Evolutionary conservation across 2,113 vertebrate species (phyloP).

Genomic region (Thunnus maccoyii): DNA sequence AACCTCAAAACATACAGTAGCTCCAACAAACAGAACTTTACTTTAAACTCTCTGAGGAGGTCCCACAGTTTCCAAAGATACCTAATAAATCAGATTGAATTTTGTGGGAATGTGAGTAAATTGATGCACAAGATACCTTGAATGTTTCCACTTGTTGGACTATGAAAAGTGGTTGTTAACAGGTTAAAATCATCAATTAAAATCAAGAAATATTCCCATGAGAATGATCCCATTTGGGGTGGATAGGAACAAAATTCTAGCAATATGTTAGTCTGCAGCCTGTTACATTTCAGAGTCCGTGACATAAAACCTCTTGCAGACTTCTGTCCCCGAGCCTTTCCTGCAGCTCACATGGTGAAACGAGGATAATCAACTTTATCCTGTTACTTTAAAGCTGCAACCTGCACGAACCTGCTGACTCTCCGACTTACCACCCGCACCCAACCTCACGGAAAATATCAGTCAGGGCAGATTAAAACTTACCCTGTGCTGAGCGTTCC

Average conservation of each 20-base stretch:
- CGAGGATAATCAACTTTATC: conserved; percentile 39
- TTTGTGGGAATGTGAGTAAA: too few species aligned
- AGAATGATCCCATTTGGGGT: background rate
- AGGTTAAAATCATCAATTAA: background rate
- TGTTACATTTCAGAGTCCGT: background rate
- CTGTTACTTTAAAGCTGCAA: conserved; percentile 44
- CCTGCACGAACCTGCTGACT: conserved; percentile 40
- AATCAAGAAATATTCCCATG: background rate
- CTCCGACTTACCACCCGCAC: background rate
- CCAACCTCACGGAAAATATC: conserved; percentile 17
- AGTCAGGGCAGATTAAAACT: conserved; percentile 36
- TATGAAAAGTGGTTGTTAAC: too few species aligned
- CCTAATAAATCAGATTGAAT: too few species aligned
- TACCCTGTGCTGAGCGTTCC: conserved; percentile 14
- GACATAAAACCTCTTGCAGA: conserved; percentile 36
- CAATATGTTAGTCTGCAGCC: conserved; percentile 2
- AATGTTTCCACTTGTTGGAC: too few species aligned
- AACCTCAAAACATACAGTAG: background rate
- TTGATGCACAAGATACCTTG: too few species aligned
- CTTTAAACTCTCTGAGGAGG: too few species aligned
- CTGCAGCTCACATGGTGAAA: conserved; percentile 41
- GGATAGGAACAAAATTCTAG: background rate
- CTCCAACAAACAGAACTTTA: background rate
- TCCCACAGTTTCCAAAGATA: too few species aligned
- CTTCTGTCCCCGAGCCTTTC: conserved; percentile 46